Conservation (phyloP, 1,140 invertebrate species). For the Druon quercuslanigerum region DNA sequence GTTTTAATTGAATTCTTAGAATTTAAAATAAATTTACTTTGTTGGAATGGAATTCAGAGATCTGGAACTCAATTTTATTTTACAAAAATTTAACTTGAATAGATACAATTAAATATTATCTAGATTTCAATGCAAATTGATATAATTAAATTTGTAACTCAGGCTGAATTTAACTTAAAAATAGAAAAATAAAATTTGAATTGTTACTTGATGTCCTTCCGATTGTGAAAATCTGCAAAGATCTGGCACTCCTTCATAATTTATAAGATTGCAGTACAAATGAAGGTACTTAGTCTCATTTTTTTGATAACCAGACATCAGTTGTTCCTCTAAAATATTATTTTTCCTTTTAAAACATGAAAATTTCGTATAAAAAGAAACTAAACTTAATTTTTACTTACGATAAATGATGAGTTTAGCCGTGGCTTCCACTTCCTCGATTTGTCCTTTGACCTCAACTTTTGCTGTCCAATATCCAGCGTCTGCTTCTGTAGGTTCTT, state of each 20-base stretch:
- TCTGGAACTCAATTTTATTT: no score
- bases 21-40: no score
- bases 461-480: neutral
- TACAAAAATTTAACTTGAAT: neutral
- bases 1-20: no score
- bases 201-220: slow-evolving; percentile 10
- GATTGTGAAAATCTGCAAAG: slow-evolving; percentile 21
- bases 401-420: neutral
- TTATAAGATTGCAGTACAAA: slow-evolving; percentile 32
- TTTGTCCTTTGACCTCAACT: slow-evolving; percentile 9
- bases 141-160: no score
- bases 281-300: neutral
- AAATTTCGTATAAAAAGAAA: slow-evolving; percentile 7
- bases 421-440: neutral
- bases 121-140: neutral
- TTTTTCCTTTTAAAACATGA: neutral
- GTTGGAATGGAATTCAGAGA: no score
- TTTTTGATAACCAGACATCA: neutral
- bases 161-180: no score
- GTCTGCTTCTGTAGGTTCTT: neutral
- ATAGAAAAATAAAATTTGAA: neutral
- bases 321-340: neutral
- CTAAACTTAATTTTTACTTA: neutral
- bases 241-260: slow-evolving; percentile 33
- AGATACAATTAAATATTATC: neutral